A percentile compares a stretch with the other conserved stretches of the same genome.
These are phyloP conservation scores for Aleiodes alternator DNA, from an alignment of 2,888 invertebrate genomes.

Conservation along the genomic window DNA sequence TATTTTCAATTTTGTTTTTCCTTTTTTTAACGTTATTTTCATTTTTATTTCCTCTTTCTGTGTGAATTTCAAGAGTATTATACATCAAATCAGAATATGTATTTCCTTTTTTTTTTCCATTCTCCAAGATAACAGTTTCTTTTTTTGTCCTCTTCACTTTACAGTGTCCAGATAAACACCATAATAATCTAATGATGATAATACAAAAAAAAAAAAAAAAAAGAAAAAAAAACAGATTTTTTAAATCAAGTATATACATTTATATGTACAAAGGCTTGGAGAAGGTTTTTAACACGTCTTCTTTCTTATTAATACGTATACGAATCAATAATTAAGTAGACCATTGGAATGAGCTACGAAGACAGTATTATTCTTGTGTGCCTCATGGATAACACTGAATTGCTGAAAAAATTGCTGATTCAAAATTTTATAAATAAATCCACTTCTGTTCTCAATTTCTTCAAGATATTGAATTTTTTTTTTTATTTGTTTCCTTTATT, in stretches of 20 bases:
- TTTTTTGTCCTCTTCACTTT: constrained; percentile 39
- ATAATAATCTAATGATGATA: constrained; percentile 34
- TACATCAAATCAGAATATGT: constrained; percentile 29
- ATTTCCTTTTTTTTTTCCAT: constrained; percentile 9
- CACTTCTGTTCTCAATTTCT: too few species aligned
- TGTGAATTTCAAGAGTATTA: constrained; percentile 28
- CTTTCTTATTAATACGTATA: neutral
- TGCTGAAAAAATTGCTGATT: too few species aligned
- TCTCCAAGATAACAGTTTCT: constrained; percentile 38
- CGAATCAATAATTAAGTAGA: constrained; percentile 1
- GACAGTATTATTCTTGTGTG: too few species aligned
- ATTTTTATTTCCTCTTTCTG: neutral
- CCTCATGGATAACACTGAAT: too few species aligned
- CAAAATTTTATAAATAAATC: too few species aligned
- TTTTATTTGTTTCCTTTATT: too few species aligned
- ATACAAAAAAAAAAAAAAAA: neutral
- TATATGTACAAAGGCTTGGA: constrained; percentile 32
- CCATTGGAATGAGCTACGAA: too few species aligned
- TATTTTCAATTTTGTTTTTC: constrained; percentile 27
- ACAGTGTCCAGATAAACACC: constrained; percentile 44
- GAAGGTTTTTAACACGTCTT: constrained; percentile 35
- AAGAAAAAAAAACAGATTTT: constrained; percentile 1
- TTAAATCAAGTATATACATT: constrained; percentile 41
- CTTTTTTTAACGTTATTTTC: constrained; percentile 2
- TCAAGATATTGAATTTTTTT: too few species aligned